Base-by-base conservation (phyloP, 2,113 vertebrate species). In the Sclerurus mexicanus region DNA sequence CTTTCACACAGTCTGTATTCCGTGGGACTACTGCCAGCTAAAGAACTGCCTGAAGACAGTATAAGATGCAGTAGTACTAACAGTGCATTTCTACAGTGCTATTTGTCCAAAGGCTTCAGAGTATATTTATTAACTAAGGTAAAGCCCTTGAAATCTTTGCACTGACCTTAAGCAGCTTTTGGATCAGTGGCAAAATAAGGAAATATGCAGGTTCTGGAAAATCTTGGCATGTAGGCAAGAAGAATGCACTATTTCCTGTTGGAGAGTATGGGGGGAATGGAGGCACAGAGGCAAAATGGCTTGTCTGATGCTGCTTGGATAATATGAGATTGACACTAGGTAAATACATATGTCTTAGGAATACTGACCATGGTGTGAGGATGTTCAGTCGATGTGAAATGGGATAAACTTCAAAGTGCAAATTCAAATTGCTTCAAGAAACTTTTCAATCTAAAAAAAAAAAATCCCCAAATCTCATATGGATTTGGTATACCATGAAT, bases 1-100 rank as follows among this genome's bases (percentile, higher is more conserved):
- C 47, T 95, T 97, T 94, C 30, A 12, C 30, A 88, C 53, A 64
- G 35, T 47, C 72, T 84, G 78, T 95, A 56, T 91, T 85, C 68
- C 52, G 22, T 56, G 75, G 71, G 79, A 90, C 59, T 78, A 71
- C 6, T 11, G 42, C 33, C 90, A 72, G 87, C 35, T 39, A 59
- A 92, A 93, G 82, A 90, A 88, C 42, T 49, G 59, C 55, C 14
- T 4, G 28, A 56, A 88, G 64, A 58, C 6, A 9, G 30, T 5
- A 3, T 28, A 69, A 76, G 42, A 69, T 3, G 20, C 24, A 12
- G 50, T n/a, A 35, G 50, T 53, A 52, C 31, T 62, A 85, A 55
- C 17, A 31, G 30, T 28, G 33, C 46, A 17, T 71, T 90, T 88
- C 59, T 59, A 58, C 2, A 4, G 52, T 80, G 72, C 33, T 91